These are phyloP conservation scores for Mythimna vitellina DNA, from an alignment of 2,888 invertebrate genomes.

Conservation along the genomic window DNA sequence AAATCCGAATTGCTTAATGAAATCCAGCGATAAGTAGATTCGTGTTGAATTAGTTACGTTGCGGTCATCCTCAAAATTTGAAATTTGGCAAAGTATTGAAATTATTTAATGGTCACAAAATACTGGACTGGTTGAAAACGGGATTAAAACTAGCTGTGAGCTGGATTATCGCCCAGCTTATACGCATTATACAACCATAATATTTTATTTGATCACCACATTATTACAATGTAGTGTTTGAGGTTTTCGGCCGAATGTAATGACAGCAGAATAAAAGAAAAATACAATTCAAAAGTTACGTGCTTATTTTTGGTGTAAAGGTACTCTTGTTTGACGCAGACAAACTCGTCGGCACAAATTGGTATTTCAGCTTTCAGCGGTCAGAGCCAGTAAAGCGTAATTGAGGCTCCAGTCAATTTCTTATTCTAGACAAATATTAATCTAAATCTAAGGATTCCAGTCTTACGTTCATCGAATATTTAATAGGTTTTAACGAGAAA, in stretches of 20 bases:
- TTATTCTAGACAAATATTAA: constrained; percentile 49
- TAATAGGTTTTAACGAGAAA: constrained; percentile 28
- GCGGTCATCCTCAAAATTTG: constrained; percentile 26
- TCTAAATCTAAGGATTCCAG: constrained; percentile 20
- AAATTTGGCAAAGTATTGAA: constrained; percentile 36
- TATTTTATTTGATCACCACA: constrained; percentile 37
- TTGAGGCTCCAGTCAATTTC: constrained; percentile 28
- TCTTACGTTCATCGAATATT: constrained; percentile 50
- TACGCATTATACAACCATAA: constrained; percentile 12
- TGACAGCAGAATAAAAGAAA: not conserved
- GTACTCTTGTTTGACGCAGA: not conserved
- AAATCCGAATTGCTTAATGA: constrained; percentile 13
- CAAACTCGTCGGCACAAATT: constrained; percentile 14
- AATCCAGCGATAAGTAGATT: not conserved
- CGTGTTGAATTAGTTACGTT: constrained; percentile 14
- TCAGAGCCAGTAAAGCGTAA: constrained; percentile 21
- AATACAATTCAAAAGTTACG: not conserved
- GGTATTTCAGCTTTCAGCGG: constrained; percentile 12
- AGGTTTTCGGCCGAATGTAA: not conserved
- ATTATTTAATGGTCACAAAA: not conserved
- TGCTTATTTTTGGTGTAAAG: not conserved
- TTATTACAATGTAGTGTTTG: constrained; percentile 16
- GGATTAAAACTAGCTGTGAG: constrained; percentile 28
- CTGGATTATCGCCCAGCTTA: constrained; percentile 33
- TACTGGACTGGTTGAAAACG: constrained; percentile 6